phyloP scores from a whole-genome alignment of 1,140 invertebrate genomes.

The Cotesia typhae region DNA sequence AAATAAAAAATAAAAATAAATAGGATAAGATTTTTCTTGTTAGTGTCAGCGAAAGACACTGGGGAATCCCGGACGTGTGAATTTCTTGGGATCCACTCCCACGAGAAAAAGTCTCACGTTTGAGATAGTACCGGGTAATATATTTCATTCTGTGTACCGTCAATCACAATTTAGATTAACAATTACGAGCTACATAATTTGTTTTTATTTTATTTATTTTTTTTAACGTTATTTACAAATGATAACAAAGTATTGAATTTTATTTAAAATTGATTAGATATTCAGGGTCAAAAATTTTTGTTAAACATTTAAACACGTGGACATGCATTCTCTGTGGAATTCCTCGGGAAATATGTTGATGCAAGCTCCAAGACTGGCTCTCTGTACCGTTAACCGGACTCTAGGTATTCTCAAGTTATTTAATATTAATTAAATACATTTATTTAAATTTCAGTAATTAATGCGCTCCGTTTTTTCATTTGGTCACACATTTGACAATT shows the following conservation, averaged over 20 bases:
- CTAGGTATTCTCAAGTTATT: slow-evolving; percentile 26
- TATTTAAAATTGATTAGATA: too few species aligned
- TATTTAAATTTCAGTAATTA: too few species aligned
- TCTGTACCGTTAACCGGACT: slow-evolving; percentile 34
- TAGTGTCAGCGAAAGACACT: slow-evolving; percentile 23
- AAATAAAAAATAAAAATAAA: not conserved
- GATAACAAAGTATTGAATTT: too few species aligned
- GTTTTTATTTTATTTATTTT: too few species aligned
- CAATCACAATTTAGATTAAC: too few species aligned
- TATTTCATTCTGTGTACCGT: too few species aligned
- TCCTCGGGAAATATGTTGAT: slow-evolving; percentile 8
- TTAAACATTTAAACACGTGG: slow-evolving; percentile 29
- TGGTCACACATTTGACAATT: too few species aligned
- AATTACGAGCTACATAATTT: too few species aligned
- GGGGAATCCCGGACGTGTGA: slow-evolving; percentile 33
- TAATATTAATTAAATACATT: slow-evolving; percentile 25
- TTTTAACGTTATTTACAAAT: too few species aligned
- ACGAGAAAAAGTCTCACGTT: slow-evolving; percentile 30
- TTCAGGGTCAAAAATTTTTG: not conserved
- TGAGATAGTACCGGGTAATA: slow-evolving; percentile 3
- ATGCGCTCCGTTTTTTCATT: too few species aligned
- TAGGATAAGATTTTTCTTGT: slow-evolving; percentile 15
- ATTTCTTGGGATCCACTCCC: slow-evolving; percentile 16
- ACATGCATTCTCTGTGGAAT: slow-evolving; percentile 18
- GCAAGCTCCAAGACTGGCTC: slow-evolving; percentile 19